phyloP scores from a whole-genome alignment of 2,113 vertebrate genomes.

The Eulacestoma nigropectus region DNA sequence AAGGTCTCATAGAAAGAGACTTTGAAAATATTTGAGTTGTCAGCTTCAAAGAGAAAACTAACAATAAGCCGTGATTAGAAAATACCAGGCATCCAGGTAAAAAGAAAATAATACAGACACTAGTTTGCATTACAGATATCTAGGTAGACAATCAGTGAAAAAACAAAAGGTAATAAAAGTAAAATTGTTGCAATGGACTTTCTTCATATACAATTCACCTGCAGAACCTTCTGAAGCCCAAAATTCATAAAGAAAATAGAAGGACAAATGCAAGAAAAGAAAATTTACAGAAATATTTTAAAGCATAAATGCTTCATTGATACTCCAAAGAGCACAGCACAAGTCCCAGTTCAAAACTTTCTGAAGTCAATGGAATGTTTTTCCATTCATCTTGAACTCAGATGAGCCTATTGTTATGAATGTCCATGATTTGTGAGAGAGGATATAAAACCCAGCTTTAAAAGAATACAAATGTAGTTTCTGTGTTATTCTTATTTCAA shows the following conservation, averaged over 20 bases:
- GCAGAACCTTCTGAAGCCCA: background rate
- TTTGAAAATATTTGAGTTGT: background rate
- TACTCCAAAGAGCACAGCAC: background rate
- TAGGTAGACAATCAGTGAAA: background rate
- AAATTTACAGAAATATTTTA: background rate
- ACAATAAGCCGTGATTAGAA: background rate
- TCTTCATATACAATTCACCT: background rate
- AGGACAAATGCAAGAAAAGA: background rate
- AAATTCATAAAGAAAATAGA: background rate
- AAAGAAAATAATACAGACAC: background rate
- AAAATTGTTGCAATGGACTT: background rate
- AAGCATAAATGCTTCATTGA: background rate
- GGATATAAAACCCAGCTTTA: background rate
- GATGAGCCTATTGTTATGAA: slow-evolving; percentile 25
- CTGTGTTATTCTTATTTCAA: slow-evolving; percentile 32
- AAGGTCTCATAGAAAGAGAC: background rate
- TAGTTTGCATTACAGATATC: background rate
- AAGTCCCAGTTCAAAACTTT: background rate
- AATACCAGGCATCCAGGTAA: background rate
- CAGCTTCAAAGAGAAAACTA: background rate
- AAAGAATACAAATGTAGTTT: slow-evolving; percentile 29
- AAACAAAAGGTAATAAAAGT: background rate
- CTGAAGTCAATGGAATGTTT: background rate
- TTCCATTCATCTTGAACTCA: background rate
- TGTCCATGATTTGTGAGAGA: slow-evolving; percentile 20